These are phyloP conservation scores for Drosophila tropicalis DNA, from an alignment of 1,140 invertebrate genomes.

Conservation along the genomic window DNA sequence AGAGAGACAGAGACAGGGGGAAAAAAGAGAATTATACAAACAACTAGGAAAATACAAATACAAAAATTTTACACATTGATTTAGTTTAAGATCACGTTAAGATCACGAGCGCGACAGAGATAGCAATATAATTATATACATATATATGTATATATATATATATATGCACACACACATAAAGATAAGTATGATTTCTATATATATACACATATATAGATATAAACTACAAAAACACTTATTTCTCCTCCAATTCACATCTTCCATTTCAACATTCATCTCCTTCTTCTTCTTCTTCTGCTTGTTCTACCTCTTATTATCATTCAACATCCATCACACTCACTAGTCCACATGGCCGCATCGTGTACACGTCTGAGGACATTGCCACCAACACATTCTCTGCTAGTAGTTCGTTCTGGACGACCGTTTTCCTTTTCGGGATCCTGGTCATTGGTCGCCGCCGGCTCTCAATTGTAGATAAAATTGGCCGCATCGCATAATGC, in stretches of 20 bases:
- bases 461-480: conserved; percentile 79
- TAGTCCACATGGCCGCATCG: conserved; percentile 45
- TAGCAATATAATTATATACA: conserved; percentile 58
- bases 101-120: conserved; percentile 78
- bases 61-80: conserved; percentile 73
- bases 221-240: conserved; percentile 17
- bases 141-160: conserved; percentile 39
- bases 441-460: background rate
- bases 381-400: background rate
- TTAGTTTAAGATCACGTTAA: conserved; percentile 79
- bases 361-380: conserved; percentile 34
- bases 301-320: background rate
- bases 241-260: background rate
- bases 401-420: background rate
- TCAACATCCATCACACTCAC: conserved; percentile 13
- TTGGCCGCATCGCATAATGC: conserved; percentile 80
- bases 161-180: conserved; percentile 40
- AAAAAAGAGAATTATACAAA: conserved; percentile 42
- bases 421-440: background rate
- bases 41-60: conserved; percentile 70
- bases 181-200: conserved; percentile 5
- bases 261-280: conserved; percentile 4
- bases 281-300: background rate
- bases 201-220: conserved; percentile 8
- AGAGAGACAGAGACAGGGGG: conserved; percentile 40